Evolutionary conservation across 2,797 vertebrate genomes (phyloP).

Genomic region (Sebastes itinus): DNA sequence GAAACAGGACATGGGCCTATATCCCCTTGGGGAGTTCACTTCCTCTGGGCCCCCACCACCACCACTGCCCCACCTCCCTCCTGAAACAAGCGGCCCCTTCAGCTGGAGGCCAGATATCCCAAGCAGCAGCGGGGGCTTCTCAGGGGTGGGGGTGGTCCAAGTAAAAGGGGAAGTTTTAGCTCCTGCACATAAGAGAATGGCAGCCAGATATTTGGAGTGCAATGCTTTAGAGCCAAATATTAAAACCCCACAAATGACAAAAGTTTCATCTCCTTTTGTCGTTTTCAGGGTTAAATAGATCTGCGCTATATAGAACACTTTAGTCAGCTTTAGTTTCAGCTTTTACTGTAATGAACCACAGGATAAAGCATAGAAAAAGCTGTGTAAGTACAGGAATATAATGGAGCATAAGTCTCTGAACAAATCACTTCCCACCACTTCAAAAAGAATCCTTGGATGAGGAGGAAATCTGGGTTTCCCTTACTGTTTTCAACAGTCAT

Average conservation of each 20-base stretch:
- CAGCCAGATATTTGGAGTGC: conserved; percentile 10
- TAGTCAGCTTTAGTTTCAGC: neutral
- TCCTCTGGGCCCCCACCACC: conserved; percentile 79
- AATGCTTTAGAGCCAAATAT: neutral
- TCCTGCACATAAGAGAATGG: conserved; percentile 36
- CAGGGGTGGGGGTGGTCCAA: conserved; percentile 39
- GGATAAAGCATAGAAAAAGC: conserved; percentile 1
- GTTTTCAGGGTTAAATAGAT: neutral
- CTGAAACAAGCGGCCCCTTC: conserved; percentile 87
- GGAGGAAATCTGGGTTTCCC: neutral
- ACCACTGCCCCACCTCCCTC: conserved; percentile 41
- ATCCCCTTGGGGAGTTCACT: conserved; percentile 88
- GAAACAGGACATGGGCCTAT: conserved; percentile 87
- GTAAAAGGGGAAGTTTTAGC: conserved; percentile 67
- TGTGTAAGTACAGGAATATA: conserved; percentile 11
- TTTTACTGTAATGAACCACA: neutral
- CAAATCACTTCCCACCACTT: conserved; percentile 3
- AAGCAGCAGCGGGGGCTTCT: conserved; percentile 70
- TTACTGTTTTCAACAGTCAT: neutral
- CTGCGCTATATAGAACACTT: neutral
- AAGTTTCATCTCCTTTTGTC: neutral
- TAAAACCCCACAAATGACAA: neutral
- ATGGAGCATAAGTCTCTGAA: neutral
- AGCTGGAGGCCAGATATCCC: conserved; percentile 87
- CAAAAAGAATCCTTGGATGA: neutral